Evolutionary conservation across 1,140 invertebrate species (phyloP).

Genomic region (Coelopa frigida): DNA sequence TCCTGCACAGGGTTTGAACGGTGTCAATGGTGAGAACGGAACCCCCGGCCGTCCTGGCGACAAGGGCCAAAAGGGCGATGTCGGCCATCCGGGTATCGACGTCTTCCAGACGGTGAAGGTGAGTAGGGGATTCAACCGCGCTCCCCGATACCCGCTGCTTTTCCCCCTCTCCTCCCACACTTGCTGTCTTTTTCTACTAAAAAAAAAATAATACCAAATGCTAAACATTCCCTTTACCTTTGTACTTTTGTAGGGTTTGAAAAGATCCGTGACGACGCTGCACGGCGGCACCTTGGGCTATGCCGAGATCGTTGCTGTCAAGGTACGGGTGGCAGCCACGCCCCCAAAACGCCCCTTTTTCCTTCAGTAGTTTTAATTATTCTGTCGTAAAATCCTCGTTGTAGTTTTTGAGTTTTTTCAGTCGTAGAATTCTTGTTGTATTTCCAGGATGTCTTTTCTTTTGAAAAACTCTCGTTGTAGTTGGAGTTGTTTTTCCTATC

Average conservation of each 20-base stretch:
- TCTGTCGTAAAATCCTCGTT: neutral
- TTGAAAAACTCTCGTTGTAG: no score
- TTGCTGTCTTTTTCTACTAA: constrained; percentile 12
- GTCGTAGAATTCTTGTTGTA: neutral
- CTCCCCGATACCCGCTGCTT: no score
- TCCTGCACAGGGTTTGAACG: constrained; percentile 75
- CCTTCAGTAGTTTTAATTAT: neutral
- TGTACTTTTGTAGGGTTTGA: constrained; percentile 62
- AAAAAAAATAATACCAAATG: neutral
- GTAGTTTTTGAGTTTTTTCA: no score
- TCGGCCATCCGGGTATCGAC: constrained; percentile 81
- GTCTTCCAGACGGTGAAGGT: constrained; percentile 87
- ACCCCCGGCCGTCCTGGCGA: constrained; percentile 82
- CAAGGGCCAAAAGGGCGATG: constrained; percentile 79
- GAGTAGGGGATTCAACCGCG: constrained; percentile 35
- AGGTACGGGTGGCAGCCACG: constrained; percentile 73
- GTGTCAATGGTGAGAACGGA: constrained; percentile 88
- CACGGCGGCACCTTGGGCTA: constrained; percentile 78
- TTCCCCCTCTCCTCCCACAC: neutral
- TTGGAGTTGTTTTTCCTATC: no score
- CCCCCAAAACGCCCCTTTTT: neutral
- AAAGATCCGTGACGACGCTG: constrained; percentile 85
- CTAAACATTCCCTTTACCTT: constrained; percentile 3
- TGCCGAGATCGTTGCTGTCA: constrained; percentile 91
- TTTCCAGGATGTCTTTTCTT: no score